These are phyloP conservation scores for Callocephalon fimbriatum DNA, from an alignment of 2,113 vertebrate genomes.

Conservation along the genomic window DNA sequence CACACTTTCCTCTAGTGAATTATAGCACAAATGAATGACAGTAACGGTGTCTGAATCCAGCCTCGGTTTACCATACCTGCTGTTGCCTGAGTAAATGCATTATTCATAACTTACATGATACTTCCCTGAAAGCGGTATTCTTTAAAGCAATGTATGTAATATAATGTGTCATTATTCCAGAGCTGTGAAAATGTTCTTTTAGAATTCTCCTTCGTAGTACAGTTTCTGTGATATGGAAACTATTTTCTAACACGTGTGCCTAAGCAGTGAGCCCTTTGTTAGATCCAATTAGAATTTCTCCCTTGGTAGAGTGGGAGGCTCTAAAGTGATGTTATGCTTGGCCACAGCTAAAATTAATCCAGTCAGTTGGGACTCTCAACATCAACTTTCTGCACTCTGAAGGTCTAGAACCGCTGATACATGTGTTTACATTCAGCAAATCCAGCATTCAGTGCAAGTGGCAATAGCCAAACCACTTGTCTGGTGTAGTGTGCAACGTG, in stretches of 20 bases:
- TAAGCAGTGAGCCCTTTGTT: conserved; percentile 67
- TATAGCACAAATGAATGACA: neutral
- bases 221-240: conserved; percentile 70
- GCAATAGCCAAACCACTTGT: neutral
- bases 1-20: neutral
- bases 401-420: conserved; percentile 37
- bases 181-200: conserved; percentile 60
- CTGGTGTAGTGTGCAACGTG: neutral
- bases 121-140: neutral
- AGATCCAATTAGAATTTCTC: conserved; percentile 68
- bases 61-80: neutral
- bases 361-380: conserved; percentile 43
- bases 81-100: neutral
- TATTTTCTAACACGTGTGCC: conserved; percentile 62
- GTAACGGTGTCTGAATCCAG: neutral
- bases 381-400: conserved; percentile 12
- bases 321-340: conserved; percentile 68
- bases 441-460: neutral
- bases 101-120: neutral
- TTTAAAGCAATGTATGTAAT: conserved; percentile 25
- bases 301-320: conserved; percentile 51
- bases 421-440: conserved; percentile 42
- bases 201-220: conserved; percentile 38
- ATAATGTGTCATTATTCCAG: conserved; percentile 6
- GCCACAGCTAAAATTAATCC: conserved; percentile 36